Percentiles rank a stretch among this genome's conserved stretches.
Evolutionary conservation across 2,113 vertebrate species (phyloP).

Genomic region (Sebastes fasciatus): DNA sequence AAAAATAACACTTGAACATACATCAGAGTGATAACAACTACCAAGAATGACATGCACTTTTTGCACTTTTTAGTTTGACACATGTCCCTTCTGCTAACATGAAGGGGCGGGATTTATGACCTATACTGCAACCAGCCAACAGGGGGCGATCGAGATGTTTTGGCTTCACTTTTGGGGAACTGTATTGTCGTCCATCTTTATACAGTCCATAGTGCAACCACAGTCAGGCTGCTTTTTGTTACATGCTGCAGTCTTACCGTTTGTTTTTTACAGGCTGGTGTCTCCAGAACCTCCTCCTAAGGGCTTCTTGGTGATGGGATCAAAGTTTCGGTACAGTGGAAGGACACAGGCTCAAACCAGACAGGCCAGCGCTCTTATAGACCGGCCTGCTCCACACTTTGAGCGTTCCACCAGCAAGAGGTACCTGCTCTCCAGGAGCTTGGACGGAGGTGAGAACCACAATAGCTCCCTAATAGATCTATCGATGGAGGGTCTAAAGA

Average conservation of each 20-base stretch:
- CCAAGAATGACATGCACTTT: no score
- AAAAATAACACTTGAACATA: no score
- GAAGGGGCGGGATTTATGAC: no score
- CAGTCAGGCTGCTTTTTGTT: neutral
- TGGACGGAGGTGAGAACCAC: slow-evolving; percentile 91
- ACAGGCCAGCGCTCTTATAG: slow-evolving; percentile 96
- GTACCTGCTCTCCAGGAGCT: slow-evolving; percentile 96
- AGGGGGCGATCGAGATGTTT: no score
- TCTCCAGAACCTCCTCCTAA: slow-evolving; percentile 97
- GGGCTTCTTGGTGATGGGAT: slow-evolving; percentile 98
- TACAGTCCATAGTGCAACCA: neutral
- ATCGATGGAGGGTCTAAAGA: neutral
- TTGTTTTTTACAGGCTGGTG: slow-evolving; percentile 86
- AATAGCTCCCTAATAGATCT: neutral
- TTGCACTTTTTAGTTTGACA: no score
- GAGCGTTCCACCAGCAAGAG: slow-evolving; percentile 96
- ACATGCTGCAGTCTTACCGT: neutral
- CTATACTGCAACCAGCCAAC: no score
- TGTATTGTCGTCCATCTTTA: no score
- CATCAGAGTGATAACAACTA: no score
- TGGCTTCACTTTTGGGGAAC: no score
- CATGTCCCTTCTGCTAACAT: no score
- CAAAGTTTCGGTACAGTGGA: slow-evolving; percentile 98
- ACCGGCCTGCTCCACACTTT: slow-evolving; percentile 95
- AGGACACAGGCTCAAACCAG: slow-evolving; percentile 97